Evolutionary conservation across 2,888 invertebrate species (phyloP).

Genomic region (Sinhomidia bicolor): DNA sequence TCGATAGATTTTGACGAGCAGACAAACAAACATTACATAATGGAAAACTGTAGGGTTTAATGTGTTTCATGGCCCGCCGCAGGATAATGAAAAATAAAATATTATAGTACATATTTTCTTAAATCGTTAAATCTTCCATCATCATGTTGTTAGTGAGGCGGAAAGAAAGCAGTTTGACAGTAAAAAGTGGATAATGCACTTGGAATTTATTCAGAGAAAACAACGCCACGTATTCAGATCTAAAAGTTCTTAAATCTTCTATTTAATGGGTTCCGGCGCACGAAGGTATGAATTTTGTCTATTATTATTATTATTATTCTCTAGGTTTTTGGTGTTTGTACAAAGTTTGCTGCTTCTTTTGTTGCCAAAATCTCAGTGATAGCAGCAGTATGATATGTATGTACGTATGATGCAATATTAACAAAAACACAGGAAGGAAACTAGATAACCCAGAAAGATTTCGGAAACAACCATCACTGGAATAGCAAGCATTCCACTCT

Average conservation of each 20-base stretch:
- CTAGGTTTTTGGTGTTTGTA: not conserved
- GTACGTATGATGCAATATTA: conserved; percentile 7
- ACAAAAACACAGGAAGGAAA: conserved; percentile 45
- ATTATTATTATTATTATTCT: too few species aligned
- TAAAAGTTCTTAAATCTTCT: not conserved
- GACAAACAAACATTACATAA: too few species aligned
- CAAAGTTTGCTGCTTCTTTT: not conserved
- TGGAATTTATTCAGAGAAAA: not conserved
- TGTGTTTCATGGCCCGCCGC: too few species aligned
- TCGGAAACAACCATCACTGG: conserved; percentile 52
- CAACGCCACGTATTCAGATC: not conserved
- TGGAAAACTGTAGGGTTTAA: too few species aligned
- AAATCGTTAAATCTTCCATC: not conserved
- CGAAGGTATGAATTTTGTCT: too few species aligned
- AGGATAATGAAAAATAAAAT: too few species aligned
- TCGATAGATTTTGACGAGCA: too few species aligned
- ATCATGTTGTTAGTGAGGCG: not conserved
- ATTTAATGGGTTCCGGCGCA: not conserved
- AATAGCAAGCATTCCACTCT: conserved; percentile 64
- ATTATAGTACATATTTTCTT: not conserved
- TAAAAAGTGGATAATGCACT: not conserved
- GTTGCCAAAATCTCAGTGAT: not conserved
- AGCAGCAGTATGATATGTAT: not conserved
- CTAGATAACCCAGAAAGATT: conserved; percentile 54
- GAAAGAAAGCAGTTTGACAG: not conserved